Conservation (phyloP, 2,113 vertebrate species). For the Paraplagusia blochii region DNA sequence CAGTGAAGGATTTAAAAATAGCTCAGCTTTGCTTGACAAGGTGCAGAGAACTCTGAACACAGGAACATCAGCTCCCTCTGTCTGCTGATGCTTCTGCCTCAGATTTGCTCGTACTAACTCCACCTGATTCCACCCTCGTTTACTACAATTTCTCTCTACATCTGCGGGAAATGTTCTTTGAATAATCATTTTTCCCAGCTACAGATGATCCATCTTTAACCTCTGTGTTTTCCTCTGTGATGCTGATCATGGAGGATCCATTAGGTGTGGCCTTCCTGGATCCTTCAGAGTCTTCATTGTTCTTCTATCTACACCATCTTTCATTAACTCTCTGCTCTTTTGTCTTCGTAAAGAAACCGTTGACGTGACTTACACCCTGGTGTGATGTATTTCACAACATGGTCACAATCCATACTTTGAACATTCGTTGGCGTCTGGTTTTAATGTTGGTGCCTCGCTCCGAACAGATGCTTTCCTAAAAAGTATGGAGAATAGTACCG, state of each 20-base stretch:
- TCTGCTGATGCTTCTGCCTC: background rate
- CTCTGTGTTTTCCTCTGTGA: too few relatives aligned
- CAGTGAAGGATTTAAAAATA: conserved; percentile 83
- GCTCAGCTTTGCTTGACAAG: conserved; percentile 75
- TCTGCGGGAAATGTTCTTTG: too few relatives aligned
- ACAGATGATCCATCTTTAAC: too few relatives aligned
- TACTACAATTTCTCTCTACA: background rate
- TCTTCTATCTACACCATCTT: conserved; percentile 23
- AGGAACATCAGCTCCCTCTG: conserved; percentile 27
- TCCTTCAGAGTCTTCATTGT: conserved; percentile 15
- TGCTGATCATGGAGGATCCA: too few relatives aligned
- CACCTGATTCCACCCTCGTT: background rate
- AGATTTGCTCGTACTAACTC: background rate
- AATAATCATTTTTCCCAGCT: too few relatives aligned
- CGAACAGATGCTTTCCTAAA: conserved; percentile 8
- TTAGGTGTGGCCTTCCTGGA: conserved; percentile 1
- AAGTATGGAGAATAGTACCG: background rate
- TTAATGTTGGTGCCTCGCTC: background rate
- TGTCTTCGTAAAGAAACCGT: conserved; percentile 15
- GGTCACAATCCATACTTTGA: too few relatives aligned
- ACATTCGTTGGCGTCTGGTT: too few relatives aligned
- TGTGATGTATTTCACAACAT: too few relatives aligned
- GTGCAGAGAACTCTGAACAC: conserved; percentile 77
- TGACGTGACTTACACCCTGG: background rate
- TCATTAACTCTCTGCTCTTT: background rate